phyloP scores from a whole-genome alignment of 2,797 vertebrate genomes.

The Antennarius maculatus region DNA sequence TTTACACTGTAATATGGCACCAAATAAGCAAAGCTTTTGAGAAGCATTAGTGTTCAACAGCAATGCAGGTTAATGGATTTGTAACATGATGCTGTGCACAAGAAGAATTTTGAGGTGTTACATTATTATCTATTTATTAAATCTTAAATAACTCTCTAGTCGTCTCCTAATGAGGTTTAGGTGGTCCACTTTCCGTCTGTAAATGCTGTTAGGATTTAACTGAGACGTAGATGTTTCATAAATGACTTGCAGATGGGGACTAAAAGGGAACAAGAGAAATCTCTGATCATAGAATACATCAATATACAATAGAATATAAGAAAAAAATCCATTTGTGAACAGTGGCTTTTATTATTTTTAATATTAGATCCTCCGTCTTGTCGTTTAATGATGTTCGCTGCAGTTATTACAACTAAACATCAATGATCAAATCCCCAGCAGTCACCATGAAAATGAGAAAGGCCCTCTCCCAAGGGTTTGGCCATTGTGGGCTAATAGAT shows the following conservation, averaged over 20 bases:
- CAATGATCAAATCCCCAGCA: too few species aligned
- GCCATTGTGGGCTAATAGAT: too few species aligned
- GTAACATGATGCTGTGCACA: neutral
- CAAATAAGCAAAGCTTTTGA: too few species aligned
- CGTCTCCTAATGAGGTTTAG: slow-evolving; percentile 10
- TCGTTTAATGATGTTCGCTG: too few species aligned
- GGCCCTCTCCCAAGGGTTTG: too few species aligned
- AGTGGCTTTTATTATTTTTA: too few species aligned
- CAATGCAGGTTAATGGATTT: slow-evolving; percentile 3
- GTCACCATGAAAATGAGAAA: too few species aligned
- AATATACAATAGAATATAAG: neutral
- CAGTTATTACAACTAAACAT: too few species aligned
- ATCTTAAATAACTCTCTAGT: slow-evolving; percentile 15
- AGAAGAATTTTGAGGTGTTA: neutral
- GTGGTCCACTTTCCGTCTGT: slow-evolving; percentile 21
- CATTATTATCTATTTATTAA: slow-evolving; percentile 1
- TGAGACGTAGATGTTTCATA: neutral
- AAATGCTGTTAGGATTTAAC: neutral
- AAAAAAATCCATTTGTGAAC: neutral
- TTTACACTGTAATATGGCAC: too few species aligned
- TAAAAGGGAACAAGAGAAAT: slow-evolving; percentile 4
- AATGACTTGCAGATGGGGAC: neutral
- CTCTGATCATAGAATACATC: neutral
- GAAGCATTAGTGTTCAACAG: neutral
- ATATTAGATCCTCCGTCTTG: too few species aligned